phyloP scores from a whole-genome alignment of 2,113 vertebrate genomes.

The Pseudonaja textilis region DNA sequence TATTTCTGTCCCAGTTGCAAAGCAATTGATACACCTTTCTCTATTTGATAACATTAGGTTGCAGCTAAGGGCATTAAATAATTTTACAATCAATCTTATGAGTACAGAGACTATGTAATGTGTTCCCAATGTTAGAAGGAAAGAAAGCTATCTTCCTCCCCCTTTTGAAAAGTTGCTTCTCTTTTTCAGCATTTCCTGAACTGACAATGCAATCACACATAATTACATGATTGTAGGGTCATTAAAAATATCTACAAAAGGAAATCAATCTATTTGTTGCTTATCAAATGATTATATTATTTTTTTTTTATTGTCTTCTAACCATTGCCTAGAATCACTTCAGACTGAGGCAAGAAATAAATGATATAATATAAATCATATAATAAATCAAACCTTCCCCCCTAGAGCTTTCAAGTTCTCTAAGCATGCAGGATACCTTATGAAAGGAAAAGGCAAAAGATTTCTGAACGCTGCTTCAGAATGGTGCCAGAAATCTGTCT shows the following conservation, averaged over 20 bases:
- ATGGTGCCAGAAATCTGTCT: neutral
- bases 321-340: neutral
- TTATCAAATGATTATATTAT: neutral
- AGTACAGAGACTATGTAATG: neutral
- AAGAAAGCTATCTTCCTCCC: neutral
- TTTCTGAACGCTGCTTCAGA: neutral
- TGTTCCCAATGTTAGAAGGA: neutral
- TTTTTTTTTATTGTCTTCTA: neutral
- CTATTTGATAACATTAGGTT: neutral
- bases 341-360: neutral
- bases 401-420: neutral
- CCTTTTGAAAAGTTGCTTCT: neutral
- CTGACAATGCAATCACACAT: neutral
- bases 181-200: neutral
- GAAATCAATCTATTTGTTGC: neutral
- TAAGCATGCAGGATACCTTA: neutral
- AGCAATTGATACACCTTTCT: neutral
- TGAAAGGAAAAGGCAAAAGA: neutral
- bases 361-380: neutral
- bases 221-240: neutral
- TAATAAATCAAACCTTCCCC: neutral
- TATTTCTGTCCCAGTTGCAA: neutral
- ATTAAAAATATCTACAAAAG: neutral
- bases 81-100: neutral
- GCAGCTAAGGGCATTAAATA: neutral